phyloP scores from a whole-genome alignment of 2,797 vertebrate genomes.

The Gallinago stenura region DNA sequence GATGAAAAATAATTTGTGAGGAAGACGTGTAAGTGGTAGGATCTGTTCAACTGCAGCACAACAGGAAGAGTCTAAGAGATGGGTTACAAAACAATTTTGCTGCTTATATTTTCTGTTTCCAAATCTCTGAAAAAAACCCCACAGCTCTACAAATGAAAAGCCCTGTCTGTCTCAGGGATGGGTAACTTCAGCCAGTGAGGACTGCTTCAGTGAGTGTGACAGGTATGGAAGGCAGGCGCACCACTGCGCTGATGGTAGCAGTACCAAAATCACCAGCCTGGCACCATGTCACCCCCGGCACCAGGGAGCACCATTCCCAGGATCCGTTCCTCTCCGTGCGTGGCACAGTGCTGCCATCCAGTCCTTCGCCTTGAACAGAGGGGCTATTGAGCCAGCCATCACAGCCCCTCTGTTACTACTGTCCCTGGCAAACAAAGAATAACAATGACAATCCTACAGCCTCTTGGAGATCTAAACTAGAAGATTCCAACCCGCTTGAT shows the following conservation, averaged over 20 bases:
- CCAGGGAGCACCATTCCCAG: not conserved
- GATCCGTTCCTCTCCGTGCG: not conserved
- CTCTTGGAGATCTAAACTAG: not conserved
- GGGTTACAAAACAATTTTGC: not conserved
- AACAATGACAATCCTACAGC: not conserved
- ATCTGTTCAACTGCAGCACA: not conserved
- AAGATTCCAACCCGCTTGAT: not conserved
- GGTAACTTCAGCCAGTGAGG: not conserved
- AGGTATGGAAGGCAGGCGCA: not conserved
- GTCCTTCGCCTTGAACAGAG: not conserved
- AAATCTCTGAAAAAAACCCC: not conserved
- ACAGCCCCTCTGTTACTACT: not conserved
- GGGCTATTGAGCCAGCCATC: not conserved
- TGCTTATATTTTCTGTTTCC: not conserved
- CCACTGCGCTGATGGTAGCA: accelerated
- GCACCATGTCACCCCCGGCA: accelerated
- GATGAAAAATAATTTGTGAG: not conserved
- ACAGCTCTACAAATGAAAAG: not conserved
- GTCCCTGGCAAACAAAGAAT: not conserved
- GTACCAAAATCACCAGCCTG: accelerated
- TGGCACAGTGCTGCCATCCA: not conserved
- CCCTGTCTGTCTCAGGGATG: accelerated
- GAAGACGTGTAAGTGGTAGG: not conserved
- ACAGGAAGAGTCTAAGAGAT: not conserved
- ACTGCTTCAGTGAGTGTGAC: not conserved